phyloP scores from a whole-genome alignment of 1,140 invertebrate species.

The Drosophila prosaltans region DNA sequence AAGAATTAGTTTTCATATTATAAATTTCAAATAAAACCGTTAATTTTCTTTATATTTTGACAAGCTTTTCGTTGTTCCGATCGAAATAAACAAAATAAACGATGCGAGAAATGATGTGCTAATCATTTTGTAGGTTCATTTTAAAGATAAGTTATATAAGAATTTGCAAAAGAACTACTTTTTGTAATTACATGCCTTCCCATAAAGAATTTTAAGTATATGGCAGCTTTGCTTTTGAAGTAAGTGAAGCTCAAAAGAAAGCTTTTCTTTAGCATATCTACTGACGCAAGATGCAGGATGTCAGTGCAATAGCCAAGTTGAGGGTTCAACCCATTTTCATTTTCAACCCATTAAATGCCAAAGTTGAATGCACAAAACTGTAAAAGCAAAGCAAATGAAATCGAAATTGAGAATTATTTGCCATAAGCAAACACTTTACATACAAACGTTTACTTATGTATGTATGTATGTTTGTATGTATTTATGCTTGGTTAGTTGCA shows the following conservation, averaged over 20 bases:
- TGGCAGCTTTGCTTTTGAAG: not conserved
- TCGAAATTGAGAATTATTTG: conserved; percentile 53
- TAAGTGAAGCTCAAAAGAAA: not conserved
- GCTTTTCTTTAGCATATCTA: conserved; percentile 6
- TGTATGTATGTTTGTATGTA: not conserved
- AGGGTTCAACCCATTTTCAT: not conserved
- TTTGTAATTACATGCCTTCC: too few species aligned
- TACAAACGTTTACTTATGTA: not conserved
- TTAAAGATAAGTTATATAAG: too few species aligned
- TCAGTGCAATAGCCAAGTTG: not conserved
- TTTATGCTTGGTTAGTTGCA: conserved; percentile 43
- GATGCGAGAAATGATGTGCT: too few species aligned
- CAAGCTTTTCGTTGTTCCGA: too few species aligned
- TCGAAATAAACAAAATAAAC: too few species aligned
- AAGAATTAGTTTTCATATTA: too few species aligned
- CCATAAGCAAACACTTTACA: conserved; percentile 14
- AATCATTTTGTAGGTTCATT: too few species aligned
- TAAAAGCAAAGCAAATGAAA: conserved; percentile 53
- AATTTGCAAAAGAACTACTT: too few species aligned
- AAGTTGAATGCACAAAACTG: conserved; percentile 59
- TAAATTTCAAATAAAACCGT: too few species aligned
- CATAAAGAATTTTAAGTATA: too few species aligned
- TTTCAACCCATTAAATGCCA: conserved; percentile 48
- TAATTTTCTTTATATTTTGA: too few species aligned
- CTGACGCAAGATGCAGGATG: not conserved